phyloP scores from a whole-genome alignment of 2,113 vertebrate genomes.

The Machaerirhynchus nigripectus region DNA sequence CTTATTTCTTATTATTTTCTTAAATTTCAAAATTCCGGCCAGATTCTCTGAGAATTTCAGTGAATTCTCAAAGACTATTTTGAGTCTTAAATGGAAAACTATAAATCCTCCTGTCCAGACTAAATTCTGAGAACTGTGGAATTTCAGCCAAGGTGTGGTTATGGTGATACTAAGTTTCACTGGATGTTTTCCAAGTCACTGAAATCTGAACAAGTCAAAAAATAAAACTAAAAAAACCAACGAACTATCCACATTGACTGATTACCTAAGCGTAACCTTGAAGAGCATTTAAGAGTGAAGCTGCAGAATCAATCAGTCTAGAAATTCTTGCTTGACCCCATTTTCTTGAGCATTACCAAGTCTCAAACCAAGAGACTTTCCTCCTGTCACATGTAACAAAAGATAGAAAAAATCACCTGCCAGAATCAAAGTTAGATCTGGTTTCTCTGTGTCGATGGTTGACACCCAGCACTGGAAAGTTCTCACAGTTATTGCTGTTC shows the following conservation, averaged over 20 bases:
- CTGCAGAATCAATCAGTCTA: neutral
- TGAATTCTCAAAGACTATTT: neutral
- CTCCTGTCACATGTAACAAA: neutral
- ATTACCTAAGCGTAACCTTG: neutral
- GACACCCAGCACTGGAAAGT: neutral
- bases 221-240: neutral
- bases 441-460: accelerated
- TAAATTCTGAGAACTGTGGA: neutral
- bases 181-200: neutral
- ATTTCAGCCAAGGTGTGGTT: neutral
- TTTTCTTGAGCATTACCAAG: neutral
- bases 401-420: neutral
- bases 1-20: too few relatives aligned
- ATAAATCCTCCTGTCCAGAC: neutral
- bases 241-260: neutral
- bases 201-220: neutral
- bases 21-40: neutral
- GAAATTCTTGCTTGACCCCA: neutral
- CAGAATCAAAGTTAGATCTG: neutral
- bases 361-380: neutral
- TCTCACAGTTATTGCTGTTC: neutral
- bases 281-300: neutral
- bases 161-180: neutral
- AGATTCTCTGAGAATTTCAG: neutral
- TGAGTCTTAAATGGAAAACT: neutral